Conservation (phyloP, 1,140 invertebrate genomes). For the Monomorium pharaonis region DNA sequence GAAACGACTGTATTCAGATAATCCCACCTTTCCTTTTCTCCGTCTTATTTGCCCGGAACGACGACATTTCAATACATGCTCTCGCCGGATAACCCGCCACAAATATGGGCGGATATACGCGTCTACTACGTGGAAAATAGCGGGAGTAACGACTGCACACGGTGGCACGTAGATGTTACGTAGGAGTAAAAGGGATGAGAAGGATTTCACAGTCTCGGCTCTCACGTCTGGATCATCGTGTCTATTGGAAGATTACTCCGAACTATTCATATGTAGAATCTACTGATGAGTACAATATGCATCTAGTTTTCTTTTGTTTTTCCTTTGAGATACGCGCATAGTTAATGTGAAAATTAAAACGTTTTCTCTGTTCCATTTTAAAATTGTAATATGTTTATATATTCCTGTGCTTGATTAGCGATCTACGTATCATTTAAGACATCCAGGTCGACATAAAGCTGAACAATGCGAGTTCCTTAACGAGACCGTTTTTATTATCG, state of each 20-base stretch:
- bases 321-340: background rate
- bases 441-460: conserved; percentile 20
- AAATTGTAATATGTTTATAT: background rate
- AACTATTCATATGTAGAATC: background rate
- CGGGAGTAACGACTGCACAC: conserved; percentile 27
- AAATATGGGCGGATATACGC: conserved; percentile 65
- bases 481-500: conserved; percentile 75
- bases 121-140: conserved; percentile 37
- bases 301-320: background rate
- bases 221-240: background rate
- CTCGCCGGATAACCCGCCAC: conserved; percentile 55
- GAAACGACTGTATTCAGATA: conserved; percentile 83
- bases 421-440: background rate
- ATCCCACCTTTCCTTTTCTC: conserved; percentile 76
- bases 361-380: background rate
- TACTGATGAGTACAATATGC: background rate
- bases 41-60: conserved; percentile 58
- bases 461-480: conserved; percentile 66
- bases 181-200: conserved; percentile 26
- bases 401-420: background rate
- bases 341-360: background rate
- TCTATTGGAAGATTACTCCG: background rate
- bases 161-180: background rate
- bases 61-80: conserved; percentile 81
- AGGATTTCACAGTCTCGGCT: conserved; percentile 15